Evolutionary conservation across 2,113 vertebrate genomes (phyloP).

Genomic region (Abramis brama): DNA sequence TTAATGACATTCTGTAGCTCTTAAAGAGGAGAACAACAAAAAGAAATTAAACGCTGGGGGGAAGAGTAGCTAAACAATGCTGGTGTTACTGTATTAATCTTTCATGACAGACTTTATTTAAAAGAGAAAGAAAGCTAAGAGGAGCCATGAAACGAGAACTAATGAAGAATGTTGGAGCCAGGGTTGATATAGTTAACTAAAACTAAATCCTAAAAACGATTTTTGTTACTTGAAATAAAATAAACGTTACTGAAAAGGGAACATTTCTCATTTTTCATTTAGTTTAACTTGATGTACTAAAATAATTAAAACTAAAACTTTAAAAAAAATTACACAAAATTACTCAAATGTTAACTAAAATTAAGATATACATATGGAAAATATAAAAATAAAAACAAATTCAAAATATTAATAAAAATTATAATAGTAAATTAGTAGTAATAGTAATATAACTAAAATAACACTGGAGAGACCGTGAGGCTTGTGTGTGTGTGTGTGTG

Average conservation of each 20-base stretch:
- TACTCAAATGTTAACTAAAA: neutral
- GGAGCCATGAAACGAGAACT: conserved; percentile 14
- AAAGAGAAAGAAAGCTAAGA: conserved; percentile 31
- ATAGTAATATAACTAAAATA: neutral
- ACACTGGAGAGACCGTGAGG: too few relatives aligned
- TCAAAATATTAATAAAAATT: neutral
- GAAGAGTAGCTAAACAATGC: conserved; percentile 12
- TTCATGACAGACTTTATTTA: conserved; percentile 1
- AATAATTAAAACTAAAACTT: too few relatives aligned
- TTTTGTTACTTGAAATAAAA: neutral
- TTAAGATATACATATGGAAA: neutral
- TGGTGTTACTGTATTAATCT: conserved; percentile 40
- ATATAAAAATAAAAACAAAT: neutral
- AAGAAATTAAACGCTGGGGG: conserved; percentile 29
- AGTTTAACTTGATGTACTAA: too few relatives aligned
- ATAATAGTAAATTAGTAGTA: neutral
- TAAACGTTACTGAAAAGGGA: too few relatives aligned
- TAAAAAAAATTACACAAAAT: neutral
- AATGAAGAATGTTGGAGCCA: conserved; percentile 2
- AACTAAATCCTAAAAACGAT: neutral
- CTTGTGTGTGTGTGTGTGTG: too few relatives aligned
- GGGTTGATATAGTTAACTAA: neutral
- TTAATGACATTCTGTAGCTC: conserved; percentile 50
- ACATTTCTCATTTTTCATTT: too few relatives aligned
- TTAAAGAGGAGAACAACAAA: conserved; percentile 30